Evolutionary conservation across 2,888 invertebrate genomes (phyloP).

Genomic region (Tiphia femorata): DNA sequence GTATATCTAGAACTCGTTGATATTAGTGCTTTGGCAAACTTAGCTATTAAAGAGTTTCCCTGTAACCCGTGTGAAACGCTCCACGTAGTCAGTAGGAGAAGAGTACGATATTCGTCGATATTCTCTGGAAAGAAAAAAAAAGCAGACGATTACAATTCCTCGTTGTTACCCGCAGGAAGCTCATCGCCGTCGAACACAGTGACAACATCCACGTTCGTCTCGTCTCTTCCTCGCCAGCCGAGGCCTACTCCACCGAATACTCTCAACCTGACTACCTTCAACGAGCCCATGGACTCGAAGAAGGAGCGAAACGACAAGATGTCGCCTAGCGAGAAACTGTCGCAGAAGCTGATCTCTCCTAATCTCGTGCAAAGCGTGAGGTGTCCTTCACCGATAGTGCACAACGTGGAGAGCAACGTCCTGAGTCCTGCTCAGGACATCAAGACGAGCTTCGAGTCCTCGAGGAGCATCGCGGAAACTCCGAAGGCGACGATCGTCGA

Average conservation of each 20-base stretch:
- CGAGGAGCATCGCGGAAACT: constrained; percentile 35
- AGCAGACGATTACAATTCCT: constrained; percentile 4
- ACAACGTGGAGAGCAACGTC: constrained; percentile 65
- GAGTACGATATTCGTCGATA: no score
- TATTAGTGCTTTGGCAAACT: no score
- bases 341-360: constrained; percentile 63
- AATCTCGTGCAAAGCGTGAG: constrained; percentile 65
- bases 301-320: constrained; percentile 45
- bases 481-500: constrained; percentile 44
- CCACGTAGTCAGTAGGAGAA: no score
- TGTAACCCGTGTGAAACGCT: no score
- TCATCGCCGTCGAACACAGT: constrained; percentile 65
- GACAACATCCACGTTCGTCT: constrained; percentile 72
- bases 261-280: constrained; percentile 76
- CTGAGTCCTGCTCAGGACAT: constrained; percentile 55
- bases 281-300: constrained; percentile 61
- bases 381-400: constrained; percentile 63
- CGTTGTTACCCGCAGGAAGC: constrained; percentile 43
- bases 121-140: neutral
- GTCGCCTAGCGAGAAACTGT: constrained; percentile 60
- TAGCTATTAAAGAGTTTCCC: no score
- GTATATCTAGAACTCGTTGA: no score
- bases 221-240: constrained; percentile 73
- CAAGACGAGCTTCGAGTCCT: constrained; percentile 35
- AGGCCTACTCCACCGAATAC: constrained; percentile 88